These are phyloP conservation scores for Acanthis flammea DNA, from an alignment of 2,797 vertebrate species.

Conservation along the genomic window DNA sequence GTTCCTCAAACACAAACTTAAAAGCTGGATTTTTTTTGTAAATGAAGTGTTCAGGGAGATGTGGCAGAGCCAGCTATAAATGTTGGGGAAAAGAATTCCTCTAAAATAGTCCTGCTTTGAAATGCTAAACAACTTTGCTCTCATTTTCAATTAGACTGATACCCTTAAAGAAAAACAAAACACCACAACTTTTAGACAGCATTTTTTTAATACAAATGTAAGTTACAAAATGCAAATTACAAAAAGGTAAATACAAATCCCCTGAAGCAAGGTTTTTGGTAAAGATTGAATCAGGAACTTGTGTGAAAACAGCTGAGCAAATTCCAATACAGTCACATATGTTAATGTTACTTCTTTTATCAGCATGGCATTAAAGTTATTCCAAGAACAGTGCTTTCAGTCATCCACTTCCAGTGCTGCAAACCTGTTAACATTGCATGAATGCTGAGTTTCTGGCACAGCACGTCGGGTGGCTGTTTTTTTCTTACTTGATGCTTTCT, in stretches of 20 bases:
- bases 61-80: background rate
- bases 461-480: background rate
- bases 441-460: background rate
- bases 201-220: background rate
- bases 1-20: background rate
- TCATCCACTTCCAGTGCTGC: conserved; percentile 47
- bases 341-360: background rate
- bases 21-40: background rate
- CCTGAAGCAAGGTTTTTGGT: background rate
- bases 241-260: background rate
- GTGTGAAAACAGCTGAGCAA: background rate
- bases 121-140: background rate
- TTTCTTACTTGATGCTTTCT: background rate
- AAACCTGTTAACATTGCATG: conserved; percentile 60
- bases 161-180: background rate
- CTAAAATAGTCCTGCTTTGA: background rate
- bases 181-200: background rate
- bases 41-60: background rate
- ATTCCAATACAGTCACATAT: background rate
- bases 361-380: background rate
- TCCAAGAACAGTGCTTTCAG: background rate
- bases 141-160: background rate
- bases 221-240: background rate
- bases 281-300: background rate
- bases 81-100: background rate